Conservation (phyloP, 2,113 vertebrate species). For the Macquaria australasica region DNA sequence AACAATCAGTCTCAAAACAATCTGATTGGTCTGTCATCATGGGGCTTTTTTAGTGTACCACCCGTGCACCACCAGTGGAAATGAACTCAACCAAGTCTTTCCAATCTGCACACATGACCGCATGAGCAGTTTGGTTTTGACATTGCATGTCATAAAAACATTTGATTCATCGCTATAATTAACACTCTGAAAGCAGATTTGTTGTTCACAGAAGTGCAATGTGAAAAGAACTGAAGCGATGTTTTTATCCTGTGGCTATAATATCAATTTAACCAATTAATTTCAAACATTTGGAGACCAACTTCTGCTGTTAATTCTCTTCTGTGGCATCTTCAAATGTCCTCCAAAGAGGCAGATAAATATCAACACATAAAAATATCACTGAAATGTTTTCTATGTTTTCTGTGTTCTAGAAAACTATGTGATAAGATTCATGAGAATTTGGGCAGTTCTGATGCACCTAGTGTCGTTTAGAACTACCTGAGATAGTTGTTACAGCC, state of each 20-base stretch:
- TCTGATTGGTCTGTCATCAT: slow-evolving; percentile 19
- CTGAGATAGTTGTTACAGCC: no score
- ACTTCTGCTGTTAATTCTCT: background rate
- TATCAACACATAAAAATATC: background rate
- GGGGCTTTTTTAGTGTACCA: background rate
- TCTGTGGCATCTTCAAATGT: background rate
- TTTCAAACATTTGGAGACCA: background rate
- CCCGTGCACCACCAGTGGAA: slow-evolving; percentile 4
- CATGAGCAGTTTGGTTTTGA: background rate
- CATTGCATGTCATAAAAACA: background rate
- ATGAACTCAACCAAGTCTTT: background rate
- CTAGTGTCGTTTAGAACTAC: no score
- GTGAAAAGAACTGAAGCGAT: background rate
- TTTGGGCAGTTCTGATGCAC: background rate
- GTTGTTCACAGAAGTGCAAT: background rate
- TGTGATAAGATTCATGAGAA: background rate
- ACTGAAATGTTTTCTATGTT: no score
- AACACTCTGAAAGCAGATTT: no score
- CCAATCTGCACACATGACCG: background rate
- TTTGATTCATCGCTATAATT: background rate
- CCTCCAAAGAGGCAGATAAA: background rate
- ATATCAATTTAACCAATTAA: no score
- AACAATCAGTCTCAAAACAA: background rate
- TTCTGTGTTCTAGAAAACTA: no score
- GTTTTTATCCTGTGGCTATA: background rate